Percentiles rank a stretch among this genome's conserved stretches.
phyloP scores from a whole-genome alignment of 2,113 vertebrate genomes.

The Sinocyclocheilus rhinocerous region DNA sequence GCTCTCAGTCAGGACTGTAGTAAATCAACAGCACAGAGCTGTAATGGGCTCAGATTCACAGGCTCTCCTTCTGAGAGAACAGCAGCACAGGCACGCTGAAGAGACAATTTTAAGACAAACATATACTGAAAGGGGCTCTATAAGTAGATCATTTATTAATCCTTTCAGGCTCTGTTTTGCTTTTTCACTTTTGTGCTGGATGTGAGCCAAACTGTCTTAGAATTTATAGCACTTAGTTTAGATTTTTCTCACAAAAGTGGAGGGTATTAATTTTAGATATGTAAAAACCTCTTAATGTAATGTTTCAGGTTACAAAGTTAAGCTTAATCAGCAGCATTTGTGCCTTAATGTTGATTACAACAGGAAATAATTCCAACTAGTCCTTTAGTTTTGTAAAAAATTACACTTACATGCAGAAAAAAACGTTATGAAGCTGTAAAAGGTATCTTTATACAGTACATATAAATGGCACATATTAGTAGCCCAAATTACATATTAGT shows the following conservation, averaged over 20 bases:
- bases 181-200: not conserved
- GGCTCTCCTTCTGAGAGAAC: slow-evolving; percentile 8
- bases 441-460: too few species aligned
- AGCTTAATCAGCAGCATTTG: not conserved
- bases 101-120: not conserved
- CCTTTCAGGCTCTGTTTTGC: not conserved
- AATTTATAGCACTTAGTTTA: not conserved
- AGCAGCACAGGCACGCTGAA: not conserved
- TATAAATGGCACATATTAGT: too few species aligned
- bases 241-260: not conserved
- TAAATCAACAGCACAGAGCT: slow-evolving; percentile 35
- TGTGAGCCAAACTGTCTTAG: not conserved
- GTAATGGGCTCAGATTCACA: slow-evolving; percentile 22
- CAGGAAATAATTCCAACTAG: not conserved
- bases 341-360: not conserved
- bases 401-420: too few species aligned
- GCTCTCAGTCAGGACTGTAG: not conserved
- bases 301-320: not conserved
- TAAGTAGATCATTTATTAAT: slow-evolving; percentile 10
- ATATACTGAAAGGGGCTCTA: not conserved
- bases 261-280: not conserved
- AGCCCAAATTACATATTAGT: too few species aligned
- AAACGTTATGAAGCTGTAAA: too few species aligned
- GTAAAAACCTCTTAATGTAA: not conserved
- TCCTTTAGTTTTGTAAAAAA: not conserved